These are phyloP conservation scores for Serranus cabrilla DNA, from an alignment of 2,797 vertebrate genomes.

Conservation along the genomic window DNA sequence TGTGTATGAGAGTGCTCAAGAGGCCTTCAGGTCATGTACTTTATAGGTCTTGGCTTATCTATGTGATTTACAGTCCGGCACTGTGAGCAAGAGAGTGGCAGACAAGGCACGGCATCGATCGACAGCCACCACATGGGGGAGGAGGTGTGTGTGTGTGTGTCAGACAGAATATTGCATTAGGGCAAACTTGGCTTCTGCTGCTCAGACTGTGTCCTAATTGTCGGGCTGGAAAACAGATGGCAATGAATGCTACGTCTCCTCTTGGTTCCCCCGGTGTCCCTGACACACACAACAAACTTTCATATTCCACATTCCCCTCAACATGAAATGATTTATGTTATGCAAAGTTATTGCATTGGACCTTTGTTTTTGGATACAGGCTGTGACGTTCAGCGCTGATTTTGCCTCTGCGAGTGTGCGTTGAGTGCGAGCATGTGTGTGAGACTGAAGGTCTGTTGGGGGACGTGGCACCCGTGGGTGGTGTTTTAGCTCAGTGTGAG, in stretches of 20 bases:
- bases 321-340: slow-evolving; percentile 67
- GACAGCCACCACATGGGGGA: slow-evolving; percentile 42
- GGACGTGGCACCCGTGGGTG: slow-evolving; percentile 69
- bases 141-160: slow-evolving; percentile 30
- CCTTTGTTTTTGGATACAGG: slow-evolving; percentile 59
- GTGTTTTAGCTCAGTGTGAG: slow-evolving; percentile 66
- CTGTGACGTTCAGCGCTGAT: slow-evolving; percentile 27
- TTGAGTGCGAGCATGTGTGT: background rate
- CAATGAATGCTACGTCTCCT: slow-evolving; percentile 55
- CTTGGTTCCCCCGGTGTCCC: slow-evolving; percentile 38
- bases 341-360: slow-evolving; percentile 74
- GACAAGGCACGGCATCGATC: slow-evolving; percentile 76
- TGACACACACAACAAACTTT: slow-evolving; percentile 32
- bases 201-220: slow-evolving; percentile 77
- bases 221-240: slow-evolving; percentile 74
- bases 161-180: slow-evolving; percentile 70
- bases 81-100: slow-evolving; percentile 73
- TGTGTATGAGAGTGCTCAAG: slow-evolving; percentile 26
- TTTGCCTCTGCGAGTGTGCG: background rate
- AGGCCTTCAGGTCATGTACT: slow-evolving; percentile 69
- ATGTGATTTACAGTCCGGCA: slow-evolving; percentile 73
- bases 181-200: slow-evolving; percentile 65
- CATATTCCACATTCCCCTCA: slow-evolving; percentile 20
- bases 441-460: slow-evolving; percentile 71
- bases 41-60: slow-evolving; percentile 76